Conservation (phyloP, 1,140 invertebrate genomes). For the Zaprionus gabonicus region DNA sequence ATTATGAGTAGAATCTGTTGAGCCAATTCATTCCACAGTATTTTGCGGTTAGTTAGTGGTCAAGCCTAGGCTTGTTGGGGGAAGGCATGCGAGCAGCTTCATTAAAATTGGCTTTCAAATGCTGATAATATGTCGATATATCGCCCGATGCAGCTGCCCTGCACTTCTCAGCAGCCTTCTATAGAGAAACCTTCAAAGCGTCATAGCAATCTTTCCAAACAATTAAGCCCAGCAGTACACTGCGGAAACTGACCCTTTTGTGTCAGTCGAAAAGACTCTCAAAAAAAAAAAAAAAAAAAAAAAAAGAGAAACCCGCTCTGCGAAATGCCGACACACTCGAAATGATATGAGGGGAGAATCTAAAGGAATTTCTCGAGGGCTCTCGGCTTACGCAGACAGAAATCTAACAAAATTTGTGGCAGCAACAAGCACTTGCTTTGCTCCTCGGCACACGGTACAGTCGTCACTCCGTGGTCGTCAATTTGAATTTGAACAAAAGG, state of each 20-base stretch:
- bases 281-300: slow-evolving; percentile 15
- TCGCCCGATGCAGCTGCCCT: neutral
- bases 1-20: slow-evolving; percentile 49
- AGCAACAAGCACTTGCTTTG: slow-evolving; percentile 53
- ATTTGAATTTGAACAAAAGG: slow-evolving; percentile 60
- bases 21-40: slow-evolving; percentile 71
- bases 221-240: slow-evolving; percentile 53
- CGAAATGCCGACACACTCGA: slow-evolving; percentile 73
- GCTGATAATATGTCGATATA: slow-evolving; percentile 1
- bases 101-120: slow-evolving; percentile 5
- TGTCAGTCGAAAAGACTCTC: slow-evolving; percentile 29
- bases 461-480: slow-evolving; percentile 49
- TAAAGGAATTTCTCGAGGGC: slow-evolving; percentile 69
- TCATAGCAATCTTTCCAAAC: slow-evolving; percentile 65
- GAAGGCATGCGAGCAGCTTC: slow-evolving; percentile 1
- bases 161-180: neutral
- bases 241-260: slow-evolving; percentile 48
- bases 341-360: slow-evolving; percentile 51
- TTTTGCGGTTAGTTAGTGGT: slow-evolving; percentile 76
- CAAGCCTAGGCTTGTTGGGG: slow-evolving; percentile 10
- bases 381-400: slow-evolving; percentile 71
- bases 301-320: neutral
- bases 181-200: slow-evolving; percentile 7
- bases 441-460: slow-evolving; percentile 54
- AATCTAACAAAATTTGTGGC: slow-evolving; percentile 65